phyloP scores from a whole-genome alignment of 2,888 invertebrate genomes.

The Ellobium chinense region DNA sequence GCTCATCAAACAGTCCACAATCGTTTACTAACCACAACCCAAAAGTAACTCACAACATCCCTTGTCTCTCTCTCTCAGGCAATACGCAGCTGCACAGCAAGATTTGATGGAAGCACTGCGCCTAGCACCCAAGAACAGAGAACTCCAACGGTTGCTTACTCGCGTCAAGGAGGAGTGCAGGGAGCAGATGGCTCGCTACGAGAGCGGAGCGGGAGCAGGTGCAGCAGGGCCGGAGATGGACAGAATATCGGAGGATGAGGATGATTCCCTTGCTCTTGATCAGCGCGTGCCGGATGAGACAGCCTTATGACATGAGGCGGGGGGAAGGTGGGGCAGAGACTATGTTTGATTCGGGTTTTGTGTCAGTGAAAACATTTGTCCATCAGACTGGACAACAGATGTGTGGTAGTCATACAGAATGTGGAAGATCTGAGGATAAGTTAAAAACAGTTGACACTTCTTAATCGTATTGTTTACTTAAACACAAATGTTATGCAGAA shows the following conservation, averaged over 20 bases:
- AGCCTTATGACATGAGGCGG: conserved; percentile 46
- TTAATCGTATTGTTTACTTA: too few species aligned
- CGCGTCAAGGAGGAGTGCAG: conserved; percentile 86
- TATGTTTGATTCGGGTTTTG: neutral
- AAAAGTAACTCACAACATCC: too few species aligned
- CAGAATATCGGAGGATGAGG: conserved; percentile 55
- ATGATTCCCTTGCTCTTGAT: conserved; percentile 52
- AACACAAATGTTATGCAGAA: too few species aligned
- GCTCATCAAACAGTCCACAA: too few species aligned
- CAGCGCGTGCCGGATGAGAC: conserved; percentile 35
- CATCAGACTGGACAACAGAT: neutral
- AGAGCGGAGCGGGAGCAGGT: conserved; percentile 40
- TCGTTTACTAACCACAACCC: too few species aligned
- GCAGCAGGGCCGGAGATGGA: conserved; percentile 51
- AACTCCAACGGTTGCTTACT: conserved; percentile 87
- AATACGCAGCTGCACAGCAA: conserved; percentile 83
- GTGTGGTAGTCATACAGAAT: too few species aligned
- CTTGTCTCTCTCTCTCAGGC: conserved; percentile 58
- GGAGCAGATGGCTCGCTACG: conserved; percentile 64
- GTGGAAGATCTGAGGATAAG: too few species aligned
- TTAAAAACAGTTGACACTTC: too few species aligned
- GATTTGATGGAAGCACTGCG: conserved; percentile 90
- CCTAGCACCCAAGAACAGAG: conserved; percentile 86
- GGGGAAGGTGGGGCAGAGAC: conserved; percentile 33
- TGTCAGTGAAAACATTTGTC: neutral